Evolutionary conservation across 2,888 invertebrate genomes (phyloP).

Genomic region (Epistrophe grossulariae): DNA sequence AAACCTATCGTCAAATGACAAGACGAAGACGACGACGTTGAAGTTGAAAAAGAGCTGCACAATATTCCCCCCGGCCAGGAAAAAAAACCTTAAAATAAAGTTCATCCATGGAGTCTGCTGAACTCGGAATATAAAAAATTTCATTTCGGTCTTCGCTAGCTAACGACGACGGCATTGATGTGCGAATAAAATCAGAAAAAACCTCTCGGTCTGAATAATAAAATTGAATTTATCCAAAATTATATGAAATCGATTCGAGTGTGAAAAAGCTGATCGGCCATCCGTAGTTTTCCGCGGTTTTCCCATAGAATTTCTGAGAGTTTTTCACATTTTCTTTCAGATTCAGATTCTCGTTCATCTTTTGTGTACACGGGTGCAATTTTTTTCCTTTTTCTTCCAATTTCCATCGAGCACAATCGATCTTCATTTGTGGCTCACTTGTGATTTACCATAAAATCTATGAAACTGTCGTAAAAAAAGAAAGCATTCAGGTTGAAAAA

Average conservation of each 20-base stretch:
- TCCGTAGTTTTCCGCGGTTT: slow-evolving; percentile 49
- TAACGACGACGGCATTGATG: slow-evolving; percentile 65
- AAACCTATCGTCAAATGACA: slow-evolving; percentile 15
- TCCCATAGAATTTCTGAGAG: slow-evolving; percentile 39
- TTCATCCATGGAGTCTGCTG: slow-evolving; percentile 62
- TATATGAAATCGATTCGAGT: slow-evolving; percentile 46
- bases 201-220: slow-evolving; percentile 29
- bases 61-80: slow-evolving; percentile 44
- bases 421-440: background rate
- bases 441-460: slow-evolving; percentile 20
- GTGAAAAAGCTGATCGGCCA: background rate
- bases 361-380: slow-evolving; percentile 57
- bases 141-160: slow-evolving; percentile 73
- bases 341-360: slow-evolving; percentile 33
- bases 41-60: slow-evolving; percentile 60
- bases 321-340: slow-evolving; percentile 35
- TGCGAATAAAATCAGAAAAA: slow-evolving; percentile 24
- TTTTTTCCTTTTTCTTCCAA: slow-evolving; percentile 16
- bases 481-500: slow-evolving; percentile 13
- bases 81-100: slow-evolving; percentile 45
- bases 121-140: slow-evolving; percentile 54
- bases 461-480: background rate
- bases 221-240: slow-evolving; percentile 35
- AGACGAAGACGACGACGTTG: slow-evolving; percentile 39
- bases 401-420: background rate